phyloP scores from a whole-genome alignment of 2,888 invertebrate genomes.

The Argyresthia albistria region DNA sequence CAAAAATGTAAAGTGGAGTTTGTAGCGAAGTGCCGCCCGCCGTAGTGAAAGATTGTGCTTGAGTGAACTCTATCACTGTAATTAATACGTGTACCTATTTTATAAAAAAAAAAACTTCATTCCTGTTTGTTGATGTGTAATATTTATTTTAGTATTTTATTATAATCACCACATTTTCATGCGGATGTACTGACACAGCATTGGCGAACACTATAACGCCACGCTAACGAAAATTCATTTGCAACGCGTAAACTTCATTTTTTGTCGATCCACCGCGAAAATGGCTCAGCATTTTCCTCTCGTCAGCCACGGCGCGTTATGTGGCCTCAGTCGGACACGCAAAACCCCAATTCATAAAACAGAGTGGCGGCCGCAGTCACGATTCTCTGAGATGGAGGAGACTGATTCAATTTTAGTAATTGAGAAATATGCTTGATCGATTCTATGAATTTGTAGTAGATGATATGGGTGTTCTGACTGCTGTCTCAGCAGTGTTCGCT shows the following conservation, averaged over 20 bases:
- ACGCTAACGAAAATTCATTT: not conserved
- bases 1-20: no score
- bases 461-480: not conserved
- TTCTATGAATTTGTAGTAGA: not conserved
- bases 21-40: no score
- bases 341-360: conserved; percentile 51
- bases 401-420: conserved; percentile 25
- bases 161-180: no score
- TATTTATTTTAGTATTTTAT: no score
- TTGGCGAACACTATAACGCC: no score
- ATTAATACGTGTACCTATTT: no score
- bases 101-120: no score
- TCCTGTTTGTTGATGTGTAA: no score
- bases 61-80: no score
- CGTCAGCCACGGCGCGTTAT: no score
- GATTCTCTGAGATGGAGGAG: conserved; percentile 34
- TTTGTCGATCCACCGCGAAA: not conserved
- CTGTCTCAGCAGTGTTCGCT: not conserved
- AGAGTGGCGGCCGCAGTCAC: conserved; percentile 32
- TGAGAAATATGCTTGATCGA: conserved; percentile 8
- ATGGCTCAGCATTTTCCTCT: not conserved
- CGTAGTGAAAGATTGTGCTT: no score
- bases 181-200: no score
- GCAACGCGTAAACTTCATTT: conserved; percentile 8
- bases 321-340: conserved; percentile 36